phyloP scores from a whole-genome alignment of 2,888 invertebrate genomes.

The Cheilosia vulpina region DNA sequence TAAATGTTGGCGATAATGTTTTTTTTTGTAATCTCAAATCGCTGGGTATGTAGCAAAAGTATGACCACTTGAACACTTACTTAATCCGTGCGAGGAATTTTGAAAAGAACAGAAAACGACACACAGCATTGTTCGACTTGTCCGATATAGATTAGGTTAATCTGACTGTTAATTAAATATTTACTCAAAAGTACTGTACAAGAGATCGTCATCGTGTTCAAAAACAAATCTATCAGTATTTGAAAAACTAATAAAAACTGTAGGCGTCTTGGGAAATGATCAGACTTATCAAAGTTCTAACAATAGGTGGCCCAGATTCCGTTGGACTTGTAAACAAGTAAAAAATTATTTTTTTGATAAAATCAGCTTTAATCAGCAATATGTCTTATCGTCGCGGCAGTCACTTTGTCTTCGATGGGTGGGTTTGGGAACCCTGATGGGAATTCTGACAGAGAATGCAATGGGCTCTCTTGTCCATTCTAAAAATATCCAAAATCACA shows the following conservation, averaged over 20 bases:
- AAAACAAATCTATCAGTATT: neutral
- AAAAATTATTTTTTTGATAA: neutral
- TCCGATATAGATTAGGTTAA: slow-evolving; percentile 67
- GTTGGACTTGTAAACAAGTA: neutral
- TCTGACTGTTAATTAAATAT: slow-evolving; percentile 46
- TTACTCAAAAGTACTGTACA: neutral
- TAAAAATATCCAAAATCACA: too few species aligned
- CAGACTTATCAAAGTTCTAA: neutral
- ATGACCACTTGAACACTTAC: slow-evolving; percentile 44
- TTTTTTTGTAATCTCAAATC: slow-evolving; percentile 8
- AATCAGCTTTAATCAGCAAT: too few species aligned
- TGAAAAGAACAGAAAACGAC: slow-evolving; percentile 4
- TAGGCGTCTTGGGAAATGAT: neutral
- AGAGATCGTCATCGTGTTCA: neutral
- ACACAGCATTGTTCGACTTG: slow-evolving; percentile 30
- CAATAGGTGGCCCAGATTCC: slow-evolving; percentile 1
- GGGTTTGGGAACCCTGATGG: neutral
- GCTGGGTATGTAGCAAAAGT: neutral
- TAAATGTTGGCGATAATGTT: slow-evolving; percentile 4
- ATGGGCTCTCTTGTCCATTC: too few species aligned
- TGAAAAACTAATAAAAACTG: neutral
- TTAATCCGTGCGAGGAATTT: slow-evolving; percentile 40
- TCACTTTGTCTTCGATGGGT: neutral
- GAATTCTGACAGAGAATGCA: too few species aligned
- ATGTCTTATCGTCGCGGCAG: too few species aligned